Percentiles rank a stretch among this genome's conserved stretches.
Evolutionary conservation across 2,113 vertebrate genomes (phyloP).

Genomic region (Gobius niger): DNA sequence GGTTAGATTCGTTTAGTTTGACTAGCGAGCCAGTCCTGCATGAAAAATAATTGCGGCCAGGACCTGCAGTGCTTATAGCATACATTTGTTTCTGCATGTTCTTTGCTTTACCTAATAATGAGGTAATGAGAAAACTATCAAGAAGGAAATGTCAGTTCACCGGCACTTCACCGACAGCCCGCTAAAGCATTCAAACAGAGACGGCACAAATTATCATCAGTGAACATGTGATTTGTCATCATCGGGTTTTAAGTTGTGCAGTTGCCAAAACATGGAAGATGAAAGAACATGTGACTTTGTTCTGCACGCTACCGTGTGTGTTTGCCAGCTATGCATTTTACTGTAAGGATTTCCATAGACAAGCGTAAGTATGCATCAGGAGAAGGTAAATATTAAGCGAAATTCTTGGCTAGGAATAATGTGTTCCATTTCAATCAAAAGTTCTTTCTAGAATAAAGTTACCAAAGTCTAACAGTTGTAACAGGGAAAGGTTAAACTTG

Average conservation of each 20-base stretch:
- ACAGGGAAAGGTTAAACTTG: conserved; percentile 17
- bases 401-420: no score
- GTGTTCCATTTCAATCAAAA: no score
- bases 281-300: not conserved
- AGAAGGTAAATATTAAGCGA: no score
- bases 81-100: conserved; percentile 15
- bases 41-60: not conserved
- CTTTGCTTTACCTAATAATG: not conserved
- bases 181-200: not conserved
- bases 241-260: conserved; percentile 8
- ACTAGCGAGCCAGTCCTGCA: no score
- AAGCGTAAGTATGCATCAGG: conserved; percentile 15
- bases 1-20: no score
- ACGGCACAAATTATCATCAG: not conserved
- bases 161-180: not conserved
- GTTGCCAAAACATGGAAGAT: not conserved
- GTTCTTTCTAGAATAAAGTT: no score
- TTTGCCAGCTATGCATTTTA: not conserved
- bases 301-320: not conserved
- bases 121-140: not conserved
- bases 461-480: conserved; percentile 7
- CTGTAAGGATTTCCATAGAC: conserved; percentile 19
- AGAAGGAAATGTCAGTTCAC: not conserved
- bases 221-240: not conserved
- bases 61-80: conserved; percentile 19